These are phyloP conservation scores for Muscicapa comitata DNA, from an alignment of 2,797 vertebrate genomes.

Conservation along the genomic window DNA sequence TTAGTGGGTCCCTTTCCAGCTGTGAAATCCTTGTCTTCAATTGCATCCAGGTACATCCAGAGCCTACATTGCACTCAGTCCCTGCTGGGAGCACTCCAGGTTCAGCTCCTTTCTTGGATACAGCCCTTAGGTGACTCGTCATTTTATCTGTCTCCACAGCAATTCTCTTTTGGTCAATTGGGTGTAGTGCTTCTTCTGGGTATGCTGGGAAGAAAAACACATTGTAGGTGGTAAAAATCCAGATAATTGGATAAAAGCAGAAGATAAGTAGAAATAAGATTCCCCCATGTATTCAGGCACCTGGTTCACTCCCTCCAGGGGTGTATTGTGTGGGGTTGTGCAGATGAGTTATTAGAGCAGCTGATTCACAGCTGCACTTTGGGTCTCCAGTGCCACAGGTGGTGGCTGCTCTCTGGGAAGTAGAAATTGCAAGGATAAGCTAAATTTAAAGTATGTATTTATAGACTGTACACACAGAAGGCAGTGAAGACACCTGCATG, in stretches of 20 bases:
- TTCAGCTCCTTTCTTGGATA: neutral
- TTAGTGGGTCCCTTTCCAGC: neutral
- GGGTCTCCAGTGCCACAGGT: neutral
- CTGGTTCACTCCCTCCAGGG: neutral
- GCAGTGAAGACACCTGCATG: neutral
- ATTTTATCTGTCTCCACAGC: neutral
- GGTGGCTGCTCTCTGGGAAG: neutral
- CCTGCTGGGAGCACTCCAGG: neutral
- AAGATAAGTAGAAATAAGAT: neutral
- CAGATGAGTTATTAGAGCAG: neutral
- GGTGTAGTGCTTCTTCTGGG: neutral
- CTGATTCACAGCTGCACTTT: neutral
- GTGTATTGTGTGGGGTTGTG: neutral
- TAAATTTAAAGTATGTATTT: neutral
- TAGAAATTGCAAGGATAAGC: neutral
- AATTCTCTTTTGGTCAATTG: neutral
- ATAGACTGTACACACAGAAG: neutral
- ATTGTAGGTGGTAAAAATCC: neutral
- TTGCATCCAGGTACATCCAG: neutral
- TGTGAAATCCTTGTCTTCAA: neutral
- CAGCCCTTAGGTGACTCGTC: neutral
- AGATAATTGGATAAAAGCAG: conserved; percentile 17
- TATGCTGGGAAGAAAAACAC: neutral
- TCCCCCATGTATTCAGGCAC: neutral
- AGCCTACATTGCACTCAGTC: rapidly evolving